Evolutionary conservation across 1,140 invertebrate species (phyloP), one percentile per base, ranked within the genome.

Genomic region (Coenobita brevimanus): DNA sequence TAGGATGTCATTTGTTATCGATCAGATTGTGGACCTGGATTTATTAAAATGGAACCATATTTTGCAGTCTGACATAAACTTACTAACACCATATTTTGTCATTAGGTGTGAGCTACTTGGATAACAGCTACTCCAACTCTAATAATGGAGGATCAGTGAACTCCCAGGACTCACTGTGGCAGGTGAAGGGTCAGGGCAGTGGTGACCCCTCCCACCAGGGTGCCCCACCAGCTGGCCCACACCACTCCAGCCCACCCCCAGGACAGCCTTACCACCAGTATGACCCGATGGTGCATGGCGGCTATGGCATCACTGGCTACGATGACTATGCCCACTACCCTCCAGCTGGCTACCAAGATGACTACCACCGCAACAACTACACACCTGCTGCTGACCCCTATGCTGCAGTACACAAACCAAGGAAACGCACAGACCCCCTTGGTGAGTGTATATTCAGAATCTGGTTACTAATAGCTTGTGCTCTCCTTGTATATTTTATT

Each of bases 81-180:
- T n/a, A n/a, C n/a, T n/a, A n/a, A n/a, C n/a, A n/a, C n/a, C n/a
- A n/a, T n/a, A n/a, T n/a, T n/a, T n/a, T n/a, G 24, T 24, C 50
- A 50, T 41, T 64, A 89, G 90, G 90, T 92, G 97, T 97, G 95
- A 96, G 95, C 75, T 97, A 97, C 93, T 95, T 97, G 93, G 96
- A 97, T 91, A 97, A 97, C 93, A 97, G 96, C 92, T 97, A 97
- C 93, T 97, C 96, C 62, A 97, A 97, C 92, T 91, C 90, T 27
- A 91, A 91, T 82, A 97, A 98, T 93, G 97, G 97, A 33, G 97
- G 97, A 76, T 97, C 97, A 82, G 97, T 98, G 54, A 97, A 98
- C 93, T 97, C 97, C 0, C 97, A 98, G 92, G 97, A 98, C 92
- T 98, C 97, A n/a, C 93, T 98, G 90, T 98, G 97, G 97, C 97